Conservation (phyloP, 2,797 vertebrate species). For the Micromesistius poutassou region DNA sequence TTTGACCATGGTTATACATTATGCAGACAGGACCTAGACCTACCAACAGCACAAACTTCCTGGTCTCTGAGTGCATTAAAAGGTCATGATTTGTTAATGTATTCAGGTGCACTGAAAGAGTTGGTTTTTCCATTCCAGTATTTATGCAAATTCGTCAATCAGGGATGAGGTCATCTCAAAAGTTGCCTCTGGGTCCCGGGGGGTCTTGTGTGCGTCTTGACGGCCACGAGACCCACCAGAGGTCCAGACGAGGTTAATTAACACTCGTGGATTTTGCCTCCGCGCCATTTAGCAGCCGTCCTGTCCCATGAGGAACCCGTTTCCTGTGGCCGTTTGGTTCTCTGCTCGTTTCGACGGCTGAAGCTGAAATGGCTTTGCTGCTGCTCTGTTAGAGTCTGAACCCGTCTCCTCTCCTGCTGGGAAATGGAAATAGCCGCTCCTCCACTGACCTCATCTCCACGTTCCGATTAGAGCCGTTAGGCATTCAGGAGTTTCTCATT, state of each 20-base stretch:
- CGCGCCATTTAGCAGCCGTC: slow-evolving; percentile 2
- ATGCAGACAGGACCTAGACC: neutral
- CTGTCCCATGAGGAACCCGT: slow-evolving; percentile 31
- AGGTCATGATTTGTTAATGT: neutral
- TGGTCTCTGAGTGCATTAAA: neutral
- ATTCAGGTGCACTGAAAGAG: neutral
- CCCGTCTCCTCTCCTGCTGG: slow-evolving; percentile 32
- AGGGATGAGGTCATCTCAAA: slow-evolving; percentile 27
- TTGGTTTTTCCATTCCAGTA: neutral
- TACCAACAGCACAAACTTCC: neutral
- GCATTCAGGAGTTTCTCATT: neutral
- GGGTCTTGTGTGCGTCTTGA: slow-evolving; percentile 36
- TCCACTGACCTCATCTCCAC: slow-evolving; percentile 31
- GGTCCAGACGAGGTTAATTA: slow-evolving; percentile 53
- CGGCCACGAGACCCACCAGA: slow-evolving; percentile 27
- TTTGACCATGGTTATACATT: neutral
- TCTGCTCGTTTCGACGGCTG: slow-evolving; percentile 29
- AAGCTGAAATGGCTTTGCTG: slow-evolving; percentile 9
- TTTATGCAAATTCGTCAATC: slow-evolving; percentile 42
- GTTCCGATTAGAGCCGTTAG: slow-evolving; percentile 10
- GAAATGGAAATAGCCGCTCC: slow-evolving; percentile 35
- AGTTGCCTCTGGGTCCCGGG: slow-evolving; percentile 20
- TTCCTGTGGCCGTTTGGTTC: slow-evolving; percentile 23
- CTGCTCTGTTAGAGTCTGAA: slow-evolving; percentile 6
- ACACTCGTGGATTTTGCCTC: slow-evolving; percentile 44